Evolutionary conservation across 2,888 invertebrate species (phyloP).

Genomic region (Drosophila austrosaltans): DNA sequence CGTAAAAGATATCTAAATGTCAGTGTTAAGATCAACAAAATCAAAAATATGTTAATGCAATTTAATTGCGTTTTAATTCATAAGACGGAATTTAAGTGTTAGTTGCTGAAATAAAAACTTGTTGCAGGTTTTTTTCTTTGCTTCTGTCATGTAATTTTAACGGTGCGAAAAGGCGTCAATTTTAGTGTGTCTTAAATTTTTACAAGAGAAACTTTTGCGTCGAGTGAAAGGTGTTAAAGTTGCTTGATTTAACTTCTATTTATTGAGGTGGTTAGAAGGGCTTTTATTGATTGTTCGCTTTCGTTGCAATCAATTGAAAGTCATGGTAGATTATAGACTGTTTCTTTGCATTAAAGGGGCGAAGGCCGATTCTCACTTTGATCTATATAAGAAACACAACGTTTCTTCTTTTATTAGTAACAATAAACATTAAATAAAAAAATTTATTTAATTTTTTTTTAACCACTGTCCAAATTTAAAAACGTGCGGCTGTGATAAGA

Average conservation of each 20-base stretch:
- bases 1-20: neutral
- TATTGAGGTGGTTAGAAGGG: neutral
- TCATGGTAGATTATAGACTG: too few species aligned
- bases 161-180: slow-evolving; percentile 8
- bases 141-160: slow-evolving; percentile 19
- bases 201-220: slow-evolving; percentile 2
- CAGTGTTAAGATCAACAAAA: neutral
- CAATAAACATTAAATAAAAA: too few species aligned
- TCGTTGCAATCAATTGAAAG: neutral
- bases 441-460: too few species aligned
- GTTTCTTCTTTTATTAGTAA: too few species aligned
- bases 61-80: slow-evolving; percentile 6
- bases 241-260: slow-evolving; percentile 24
- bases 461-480: too few species aligned
- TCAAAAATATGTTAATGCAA: neutral
- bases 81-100: neutral
- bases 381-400: too few species aligned
- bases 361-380: too few species aligned
- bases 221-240: slow-evolving; percentile 11
- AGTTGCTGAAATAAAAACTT: slow-evolving; percentile 30
- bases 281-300: slow-evolving; percentile 22
- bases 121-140: neutral
- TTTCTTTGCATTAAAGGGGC: too few species aligned
- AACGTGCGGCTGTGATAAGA: too few species aligned
- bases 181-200: slow-evolving; percentile 7